These are phyloP conservation scores for Bradynema listronoti DNA, from an alignment of 1,140 invertebrate genomes.

Conservation along the genomic window DNA sequence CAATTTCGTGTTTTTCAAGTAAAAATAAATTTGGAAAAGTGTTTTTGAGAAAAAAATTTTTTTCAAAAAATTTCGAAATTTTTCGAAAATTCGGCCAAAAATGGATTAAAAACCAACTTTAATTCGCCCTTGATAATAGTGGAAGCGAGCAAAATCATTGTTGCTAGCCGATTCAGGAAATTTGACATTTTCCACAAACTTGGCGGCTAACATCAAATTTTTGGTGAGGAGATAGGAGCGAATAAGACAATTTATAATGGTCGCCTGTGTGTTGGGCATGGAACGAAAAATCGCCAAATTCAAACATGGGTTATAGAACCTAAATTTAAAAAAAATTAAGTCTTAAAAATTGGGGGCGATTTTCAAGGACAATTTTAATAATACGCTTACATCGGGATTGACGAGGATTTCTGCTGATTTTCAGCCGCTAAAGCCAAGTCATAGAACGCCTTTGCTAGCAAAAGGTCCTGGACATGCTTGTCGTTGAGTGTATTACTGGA, in stretches of 20 bases:
- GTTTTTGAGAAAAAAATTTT: too few species aligned
- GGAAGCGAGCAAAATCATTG: constrained; percentile 93
- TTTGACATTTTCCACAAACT: constrained; percentile 77
- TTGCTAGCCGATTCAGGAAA: constrained; percentile 91
- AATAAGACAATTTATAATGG: constrained; percentile 86
- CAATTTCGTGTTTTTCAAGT: too few species aligned
- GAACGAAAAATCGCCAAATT: constrained; percentile 87
- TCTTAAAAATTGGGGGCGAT: constrained; percentile 7
- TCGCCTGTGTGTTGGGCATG: constrained; percentile 92
- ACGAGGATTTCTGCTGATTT: constrained; percentile 76
- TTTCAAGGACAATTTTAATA: constrained; percentile 3
- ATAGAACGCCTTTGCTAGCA: constrained; percentile 93
- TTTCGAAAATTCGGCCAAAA: too few species aligned
- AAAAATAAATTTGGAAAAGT: too few species aligned
- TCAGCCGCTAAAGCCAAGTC: constrained; percentile 89
- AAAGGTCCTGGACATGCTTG: constrained; percentile 79
- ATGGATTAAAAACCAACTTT: constrained; percentile 63
- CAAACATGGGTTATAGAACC: constrained; percentile 78
- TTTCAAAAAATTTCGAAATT: too few species aligned
- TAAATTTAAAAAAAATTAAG: constrained; percentile 47
- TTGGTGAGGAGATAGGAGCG: constrained; percentile 91
- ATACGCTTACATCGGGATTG: constrained; percentile 59
- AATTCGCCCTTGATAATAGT: constrained; percentile 93
- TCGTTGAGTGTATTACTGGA: too few species aligned
- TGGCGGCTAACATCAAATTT: constrained; percentile 75